phyloP scores from a whole-genome alignment of 2,797 vertebrate genomes.

The Pelobates cultripes region DNA sequence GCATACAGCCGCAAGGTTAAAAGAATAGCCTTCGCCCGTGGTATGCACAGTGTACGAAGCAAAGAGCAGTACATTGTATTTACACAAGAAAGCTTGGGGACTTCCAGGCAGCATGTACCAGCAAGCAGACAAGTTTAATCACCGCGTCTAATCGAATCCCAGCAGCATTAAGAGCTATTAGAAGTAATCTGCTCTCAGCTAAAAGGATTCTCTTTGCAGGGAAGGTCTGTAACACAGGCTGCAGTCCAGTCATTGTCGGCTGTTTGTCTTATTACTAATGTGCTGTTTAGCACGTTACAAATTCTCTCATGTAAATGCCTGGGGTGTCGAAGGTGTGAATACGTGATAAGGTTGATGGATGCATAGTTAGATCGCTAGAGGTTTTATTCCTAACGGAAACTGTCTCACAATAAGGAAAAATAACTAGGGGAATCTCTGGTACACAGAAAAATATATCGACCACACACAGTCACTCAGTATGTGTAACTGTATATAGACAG shows the following conservation, averaged over 20 bases:
- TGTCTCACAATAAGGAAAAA: too few relatives aligned
- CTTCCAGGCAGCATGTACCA: constrained; percentile 7
- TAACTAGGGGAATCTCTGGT: too few relatives aligned
- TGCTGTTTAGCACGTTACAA: not conserved
- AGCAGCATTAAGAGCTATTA: constrained; percentile 49
- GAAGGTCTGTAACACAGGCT: constrained; percentile 12
- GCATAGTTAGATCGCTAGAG: too few relatives aligned
- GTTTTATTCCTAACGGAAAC: too few relatives aligned
- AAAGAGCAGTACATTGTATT: constrained; percentile 30
- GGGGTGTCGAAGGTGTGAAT: too few relatives aligned
- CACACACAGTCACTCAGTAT: too few relatives aligned
- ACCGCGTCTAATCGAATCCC: constrained; percentile 45
- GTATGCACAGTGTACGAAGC: too few relatives aligned
- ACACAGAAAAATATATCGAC: too few relatives aligned
- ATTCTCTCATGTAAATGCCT: too few relatives aligned
- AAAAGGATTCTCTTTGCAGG: constrained; percentile 37
- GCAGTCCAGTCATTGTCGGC: not conserved
- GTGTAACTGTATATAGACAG: too few relatives aligned
- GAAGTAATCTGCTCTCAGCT: constrained; percentile 26
- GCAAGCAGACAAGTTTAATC: constrained; percentile 44
- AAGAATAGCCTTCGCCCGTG: too few relatives aligned
- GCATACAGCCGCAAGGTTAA: not conserved
- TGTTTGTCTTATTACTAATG: not conserved
- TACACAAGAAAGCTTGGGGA: constrained; percentile 34
- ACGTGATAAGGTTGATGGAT: too few relatives aligned